Evolutionary conservation across 2,888 invertebrate species (phyloP).

Genomic region (Junonia oenone): DNA sequence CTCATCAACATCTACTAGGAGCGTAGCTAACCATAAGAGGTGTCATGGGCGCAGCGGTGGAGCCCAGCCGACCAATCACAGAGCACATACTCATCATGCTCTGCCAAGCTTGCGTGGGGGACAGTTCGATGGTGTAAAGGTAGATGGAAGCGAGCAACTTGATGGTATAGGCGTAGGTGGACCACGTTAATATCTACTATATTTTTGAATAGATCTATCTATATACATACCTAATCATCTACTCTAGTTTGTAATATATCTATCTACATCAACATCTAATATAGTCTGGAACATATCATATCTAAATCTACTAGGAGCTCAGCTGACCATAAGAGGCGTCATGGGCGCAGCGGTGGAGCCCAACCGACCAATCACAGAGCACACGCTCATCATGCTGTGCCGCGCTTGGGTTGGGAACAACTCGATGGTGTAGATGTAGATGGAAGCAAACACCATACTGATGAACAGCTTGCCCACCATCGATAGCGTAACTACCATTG

Average conservation of each 20-base stretch:
- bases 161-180: no score
- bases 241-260: no score
- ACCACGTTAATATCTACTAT: no score
- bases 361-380: conserved; percentile 81
- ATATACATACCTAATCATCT: no score
- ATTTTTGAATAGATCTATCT: no score
- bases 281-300: not conserved
- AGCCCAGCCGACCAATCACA: conserved; percentile 81
- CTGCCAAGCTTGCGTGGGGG: conserved; percentile 80
- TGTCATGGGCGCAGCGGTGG: conserved; percentile 81
- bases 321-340: conserved; percentile 77
- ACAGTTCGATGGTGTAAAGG: conserved; percentile 82
- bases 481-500: conserved; percentile 26
- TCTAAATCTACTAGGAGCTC: conserved; percentile 34
- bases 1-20: no score
- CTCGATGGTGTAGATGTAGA: conserved; percentile 82
- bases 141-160: conserved; percentile 80
- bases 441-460: conserved; percentile 78
- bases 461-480: conserved; percentile 80
- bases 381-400: conserved; percentile 76
- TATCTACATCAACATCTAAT: no score
- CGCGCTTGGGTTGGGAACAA: conserved; percentile 81
- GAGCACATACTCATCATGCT: conserved; percentile 79
- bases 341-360: conserved; percentile 82
- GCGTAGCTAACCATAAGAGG: conserved; percentile 78